Evolutionary conservation across 2,113 vertebrate genomes (phyloP), one percentile per base, ranked within the genome.

Genomic region (Eonycteris spelaea): DNA sequence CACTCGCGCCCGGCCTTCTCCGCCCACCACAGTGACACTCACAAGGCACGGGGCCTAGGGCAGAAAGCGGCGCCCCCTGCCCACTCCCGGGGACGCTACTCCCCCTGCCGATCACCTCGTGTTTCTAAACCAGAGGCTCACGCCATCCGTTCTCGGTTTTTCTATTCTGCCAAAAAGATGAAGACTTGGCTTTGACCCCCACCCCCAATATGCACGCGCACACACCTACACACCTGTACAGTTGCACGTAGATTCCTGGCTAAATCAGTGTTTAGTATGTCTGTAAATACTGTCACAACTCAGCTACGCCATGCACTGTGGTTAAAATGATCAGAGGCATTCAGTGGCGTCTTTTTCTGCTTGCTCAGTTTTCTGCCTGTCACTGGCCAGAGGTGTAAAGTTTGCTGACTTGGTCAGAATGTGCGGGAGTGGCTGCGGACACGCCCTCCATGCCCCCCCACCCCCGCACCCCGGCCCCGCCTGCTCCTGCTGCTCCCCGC

Each of bases 141-240:
- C 0, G 12, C 38, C 12, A 3, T 7, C 2, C 2, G 3, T 5
- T 5, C 48, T 57, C 0, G 0, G 28, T 28, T 40, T 55, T 22
- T 7, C n/a, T 13, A 0, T 2, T 59, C 57, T 8, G 28, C 67
- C 13, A 3, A 0, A 19, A 33, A 48, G 51, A 26, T 2, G 35
- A 33, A 38, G 22, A 12, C 28, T 24, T 1, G 1, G 78, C 70
- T 48, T n/a, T 26, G 1, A 21, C 71, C 7, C 7, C 33, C 33
- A 9, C 38, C n/a, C 16, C 33, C n/a, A 5, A 33, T 18, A 57
- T 24, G 6, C 19, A 13, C 8, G 14, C 15, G 3, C 70, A 22
- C 1, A 10, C 4, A 8, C 7, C 1, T 7, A 4, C 33, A 1
- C 28, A 4, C 53, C 16, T 6, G 26, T 6, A 43, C 1, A 59